These are phyloP conservation scores for Zaprionus taronus DNA, from an alignment of 1,140 invertebrate genomes.

Conservation along the genomic window DNA sequence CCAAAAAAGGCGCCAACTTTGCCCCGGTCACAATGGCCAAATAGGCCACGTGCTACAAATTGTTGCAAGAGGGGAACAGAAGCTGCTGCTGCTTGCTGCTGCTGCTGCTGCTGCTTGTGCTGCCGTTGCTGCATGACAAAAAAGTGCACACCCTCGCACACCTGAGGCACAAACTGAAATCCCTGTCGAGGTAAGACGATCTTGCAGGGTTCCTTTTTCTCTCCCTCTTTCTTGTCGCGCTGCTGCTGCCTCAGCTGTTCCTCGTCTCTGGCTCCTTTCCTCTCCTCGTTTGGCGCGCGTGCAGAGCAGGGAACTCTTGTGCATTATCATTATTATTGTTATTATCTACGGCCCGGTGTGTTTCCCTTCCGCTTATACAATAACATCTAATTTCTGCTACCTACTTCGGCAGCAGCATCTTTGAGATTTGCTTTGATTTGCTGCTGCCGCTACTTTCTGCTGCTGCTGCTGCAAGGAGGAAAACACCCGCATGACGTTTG, in stretches of 20 bases:
- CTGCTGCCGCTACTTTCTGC: slow-evolving; percentile 19
- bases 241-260: slow-evolving; percentile 37
- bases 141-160: slow-evolving; percentile 73
- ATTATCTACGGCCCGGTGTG: slow-evolving; percentile 82
- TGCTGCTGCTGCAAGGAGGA: slow-evolving; percentile 7
- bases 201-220: slow-evolving; percentile 29
- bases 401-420: slow-evolving; percentile 40
- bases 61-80: slow-evolving; percentile 41
- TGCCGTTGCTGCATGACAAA: slow-evolving; percentile 52
- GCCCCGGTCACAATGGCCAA: slow-evolving; percentile 50
- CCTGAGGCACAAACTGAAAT: slow-evolving; percentile 69
- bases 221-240: slow-evolving; percentile 55
- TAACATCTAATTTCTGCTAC: slow-evolving; percentile 80
- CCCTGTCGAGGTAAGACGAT: slow-evolving; percentile 50
- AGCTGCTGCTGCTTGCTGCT: slow-evolving; percentile 37
- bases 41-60: slow-evolving; percentile 75
- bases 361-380: slow-evolving; percentile 72
- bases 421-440: slow-evolving; percentile 58
- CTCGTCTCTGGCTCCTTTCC: slow-evolving; percentile 10
- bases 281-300: slow-evolving; percentile 62
- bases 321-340: slow-evolving; percentile 68
- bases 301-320: too few relatives aligned
- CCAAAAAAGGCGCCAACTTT: slow-evolving; percentile 74
- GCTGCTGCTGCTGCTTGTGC: slow-evolving; percentile 15
- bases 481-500: slow-evolving; percentile 73